Percentiles rank a stretch among this genome's conserved stretches.
Evolutionary conservation across 2,113 vertebrate genomes (phyloP).

Genomic region (Prinia subflava): DNA sequence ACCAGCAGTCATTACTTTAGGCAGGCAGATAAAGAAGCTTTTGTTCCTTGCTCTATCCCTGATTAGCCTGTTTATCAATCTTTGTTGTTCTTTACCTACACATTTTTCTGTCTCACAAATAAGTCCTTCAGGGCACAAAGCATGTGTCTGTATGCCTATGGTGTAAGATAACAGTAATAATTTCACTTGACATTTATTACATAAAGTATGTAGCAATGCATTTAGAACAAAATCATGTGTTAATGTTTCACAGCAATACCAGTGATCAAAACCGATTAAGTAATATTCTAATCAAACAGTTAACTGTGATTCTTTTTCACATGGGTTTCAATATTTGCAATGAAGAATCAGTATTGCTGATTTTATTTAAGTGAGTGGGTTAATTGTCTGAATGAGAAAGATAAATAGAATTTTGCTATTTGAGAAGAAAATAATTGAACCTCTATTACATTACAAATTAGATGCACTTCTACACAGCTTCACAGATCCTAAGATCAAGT

Average conservation of each 20-base stretch:
- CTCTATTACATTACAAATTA: rapidly evolving
- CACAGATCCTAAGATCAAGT: background rate
- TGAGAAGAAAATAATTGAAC: background rate
- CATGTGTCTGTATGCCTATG: background rate
- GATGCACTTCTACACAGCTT: background rate
- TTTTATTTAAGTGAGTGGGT: background rate
- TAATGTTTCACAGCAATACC: background rate
- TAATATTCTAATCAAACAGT: background rate
- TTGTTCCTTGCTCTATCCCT: background rate
- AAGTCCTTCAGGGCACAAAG: background rate
- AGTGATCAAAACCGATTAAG: background rate
- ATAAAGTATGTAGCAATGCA: background rate
- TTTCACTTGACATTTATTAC: background rate
- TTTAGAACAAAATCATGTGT: background rate
- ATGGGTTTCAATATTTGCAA: background rate
- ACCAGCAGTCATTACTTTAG: background rate
- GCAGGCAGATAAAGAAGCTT: background rate
- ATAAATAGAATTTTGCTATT: background rate
- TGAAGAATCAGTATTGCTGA: background rate
- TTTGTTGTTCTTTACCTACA: background rate
- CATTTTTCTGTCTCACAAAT: background rate
- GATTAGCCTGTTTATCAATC: background rate
- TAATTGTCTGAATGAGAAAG: background rate
- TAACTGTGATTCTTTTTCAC: background rate
- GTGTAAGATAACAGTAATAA: background rate